Conservation (phyloP, 2,113 vertebrate species). For the Thunnus thynnus region DNA sequence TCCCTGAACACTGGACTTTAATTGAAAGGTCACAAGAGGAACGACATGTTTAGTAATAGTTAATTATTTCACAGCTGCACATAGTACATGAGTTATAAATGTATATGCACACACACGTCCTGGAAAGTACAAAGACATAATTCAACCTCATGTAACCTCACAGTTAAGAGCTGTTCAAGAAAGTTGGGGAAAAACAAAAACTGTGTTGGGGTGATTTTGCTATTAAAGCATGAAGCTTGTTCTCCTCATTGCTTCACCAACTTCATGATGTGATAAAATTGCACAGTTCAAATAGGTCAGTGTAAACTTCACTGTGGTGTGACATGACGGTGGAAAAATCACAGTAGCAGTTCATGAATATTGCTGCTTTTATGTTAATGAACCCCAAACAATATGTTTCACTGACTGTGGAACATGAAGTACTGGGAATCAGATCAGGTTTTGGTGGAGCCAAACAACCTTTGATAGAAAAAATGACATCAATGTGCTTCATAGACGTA, state of each 20-base stretch:
- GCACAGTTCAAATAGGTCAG: no score
- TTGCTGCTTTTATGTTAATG: background rate
- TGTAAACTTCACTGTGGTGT: no score
- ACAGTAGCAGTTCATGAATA: background rate
- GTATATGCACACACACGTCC: slow-evolving; percentile 7
- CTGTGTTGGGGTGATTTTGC: background rate
- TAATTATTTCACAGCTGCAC: slow-evolving; percentile 28
- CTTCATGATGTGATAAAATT: background rate
- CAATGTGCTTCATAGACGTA: no score
- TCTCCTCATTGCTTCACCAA: background rate
- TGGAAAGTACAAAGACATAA: slow-evolving; percentile 13
- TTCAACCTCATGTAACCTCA: slow-evolving; percentile 7
- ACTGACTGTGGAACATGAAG: background rate
- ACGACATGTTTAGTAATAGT: background rate
- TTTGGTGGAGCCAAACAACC: background rate
- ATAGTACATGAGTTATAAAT: no score
- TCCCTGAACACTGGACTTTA: slow-evolving; percentile 28
- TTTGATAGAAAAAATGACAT: background rate
- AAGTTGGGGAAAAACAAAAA: background rate
- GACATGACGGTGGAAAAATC: background rate
- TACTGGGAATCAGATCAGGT: background rate
- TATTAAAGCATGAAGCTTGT: background rate
- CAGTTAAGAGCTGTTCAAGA: background rate
- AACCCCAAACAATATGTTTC: background rate
- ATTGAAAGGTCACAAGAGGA: slow-evolving; percentile 45